These are phyloP conservation scores for Zapornia atra DNA, from an alignment of 2,113 vertebrate genomes.

Conservation along the genomic window DNA sequence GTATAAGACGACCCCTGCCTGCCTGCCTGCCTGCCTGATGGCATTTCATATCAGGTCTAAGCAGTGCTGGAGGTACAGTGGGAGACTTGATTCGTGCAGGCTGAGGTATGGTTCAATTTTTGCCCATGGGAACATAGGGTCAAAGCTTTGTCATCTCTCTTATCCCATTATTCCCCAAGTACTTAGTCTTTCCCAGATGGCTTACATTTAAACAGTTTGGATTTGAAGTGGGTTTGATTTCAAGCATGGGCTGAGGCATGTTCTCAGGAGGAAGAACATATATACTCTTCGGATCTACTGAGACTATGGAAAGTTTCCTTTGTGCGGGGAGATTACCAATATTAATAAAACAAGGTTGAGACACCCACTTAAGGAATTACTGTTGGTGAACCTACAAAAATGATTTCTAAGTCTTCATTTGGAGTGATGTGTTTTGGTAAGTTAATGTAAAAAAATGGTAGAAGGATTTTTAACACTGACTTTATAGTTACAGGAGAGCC, in stretches of 20 bases:
- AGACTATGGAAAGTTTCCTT: neutral
- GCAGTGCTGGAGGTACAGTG: neutral
- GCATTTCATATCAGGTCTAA: neutral
- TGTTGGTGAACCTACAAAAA: neutral
- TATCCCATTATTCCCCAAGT: neutral
- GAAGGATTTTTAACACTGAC: neutral
- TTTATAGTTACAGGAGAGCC: neutral
- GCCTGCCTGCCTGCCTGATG: neutral
- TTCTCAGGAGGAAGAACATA: neutral
- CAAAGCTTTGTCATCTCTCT: neutral
- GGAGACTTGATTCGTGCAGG: neutral
- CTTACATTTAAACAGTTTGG: neutral
- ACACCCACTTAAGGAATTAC: neutral
- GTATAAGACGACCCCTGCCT: neutral
- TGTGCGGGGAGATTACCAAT: neutral
- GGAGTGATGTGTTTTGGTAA: neutral
- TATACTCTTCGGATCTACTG: neutral
- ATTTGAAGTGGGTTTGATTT: neutral
- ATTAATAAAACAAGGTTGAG: neutral
- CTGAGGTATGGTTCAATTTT: neutral
- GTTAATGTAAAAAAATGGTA: neutral
- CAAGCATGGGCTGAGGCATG: neutral
- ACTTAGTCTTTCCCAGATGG: neutral
- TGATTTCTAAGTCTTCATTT: neutral
- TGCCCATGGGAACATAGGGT: neutral